Base-by-base conservation (phyloP, 2,113 vertebrate species). In the Rousettus leschenaultii region DNA sequence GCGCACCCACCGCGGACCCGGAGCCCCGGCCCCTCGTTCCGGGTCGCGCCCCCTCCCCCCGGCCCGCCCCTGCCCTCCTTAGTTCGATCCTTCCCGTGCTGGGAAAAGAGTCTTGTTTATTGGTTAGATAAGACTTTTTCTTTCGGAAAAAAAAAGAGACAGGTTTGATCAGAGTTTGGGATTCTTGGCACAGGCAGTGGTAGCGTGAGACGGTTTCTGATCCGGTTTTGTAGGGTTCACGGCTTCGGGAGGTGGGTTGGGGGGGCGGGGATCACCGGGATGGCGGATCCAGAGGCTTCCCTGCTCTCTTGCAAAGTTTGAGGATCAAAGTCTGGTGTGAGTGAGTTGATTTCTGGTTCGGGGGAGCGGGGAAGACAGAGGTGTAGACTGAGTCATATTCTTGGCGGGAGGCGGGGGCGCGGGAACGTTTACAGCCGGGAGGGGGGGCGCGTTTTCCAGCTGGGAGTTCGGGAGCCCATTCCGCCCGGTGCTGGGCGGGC, bases 151-250 rank as follows among this genome's bases (percentile, higher is more conserved):
- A 40, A 78, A 68, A 77, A 43, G n/a, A 84, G 82, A 63, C 77
- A 22, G 82, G 71, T 53, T 90, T n/a, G 65, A 80, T 92, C 95
- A 59, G 92, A 97, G 92, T 97, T 96, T 88, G 92, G 88, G 95
- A 65, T 92, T 98, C 95, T 90, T 95, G 96, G 68, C 94, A 75
- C 59, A 18, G 86, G 40, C 91, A 21, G 68, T 45, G 66, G 83
- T 74, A 61, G 95, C 83, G 83, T 79, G 89, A 97, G 97, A 79
- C 38, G 78, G 73, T 71, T 96, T 94, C 91, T 74, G 97, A 92
- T 86, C 96, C 79, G 94, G 83, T 95, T 97, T 89, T 91, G 95
- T 74, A 63, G 86, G 86, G 68, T 73, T 95, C 38, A 55, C 28
- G 68, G 79, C 86, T 86, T 63, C 7, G 15, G 78, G 83, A 59